A percentile compares a stretch with the other conserved stretches of the same genome.
phyloP scores from a whole-genome alignment of 2,797 vertebrate species.

The Aulostomus chinensis region DNA sequence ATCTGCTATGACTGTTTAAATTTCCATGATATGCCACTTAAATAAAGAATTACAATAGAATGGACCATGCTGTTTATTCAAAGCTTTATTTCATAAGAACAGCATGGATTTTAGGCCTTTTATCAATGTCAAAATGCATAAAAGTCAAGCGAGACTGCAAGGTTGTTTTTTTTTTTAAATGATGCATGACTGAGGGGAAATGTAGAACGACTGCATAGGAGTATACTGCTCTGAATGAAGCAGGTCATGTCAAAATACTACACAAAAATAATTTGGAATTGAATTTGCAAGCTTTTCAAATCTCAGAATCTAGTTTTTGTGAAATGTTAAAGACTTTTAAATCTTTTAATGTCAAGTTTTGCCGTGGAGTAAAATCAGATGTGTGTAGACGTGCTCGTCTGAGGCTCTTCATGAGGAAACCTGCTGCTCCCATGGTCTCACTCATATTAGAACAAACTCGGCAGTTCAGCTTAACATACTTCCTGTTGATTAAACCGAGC shows the following conservation, averaged over 20 bases:
- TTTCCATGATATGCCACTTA: constrained; percentile 84
- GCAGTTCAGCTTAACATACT: constrained; percentile 63
- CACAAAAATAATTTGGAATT: constrained; percentile 12
- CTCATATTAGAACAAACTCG: constrained; percentile 77
- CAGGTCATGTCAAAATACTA: too few species aligned
- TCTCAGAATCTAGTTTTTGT: constrained; percentile 5
- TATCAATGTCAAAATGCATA: constrained; percentile 62
- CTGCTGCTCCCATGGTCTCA: constrained; percentile 62
- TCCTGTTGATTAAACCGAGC: constrained; percentile 64
- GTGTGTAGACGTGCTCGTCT: constrained; percentile 66
- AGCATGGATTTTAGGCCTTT: constrained; percentile 60
- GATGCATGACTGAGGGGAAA: constrained; percentile 34
- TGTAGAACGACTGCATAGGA: constrained; percentile 19
- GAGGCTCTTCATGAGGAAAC: constrained; percentile 76
- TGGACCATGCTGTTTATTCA: constrained; percentile 75
- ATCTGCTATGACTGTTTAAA: constrained; percentile 98
- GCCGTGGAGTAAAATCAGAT: constrained; percentile 46
- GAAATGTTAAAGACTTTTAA: constrained; percentile 47
- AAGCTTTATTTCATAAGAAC: constrained; percentile 65
- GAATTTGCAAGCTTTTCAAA: constrained; percentile 18
- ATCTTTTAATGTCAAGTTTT: constrained; percentile 30
- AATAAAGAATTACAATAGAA: constrained; percentile 83
- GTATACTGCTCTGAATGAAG: constrained; percentile 5
- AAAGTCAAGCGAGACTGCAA: constrained; percentile 53
- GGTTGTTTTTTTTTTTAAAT: constrained; percentile 51